Evolutionary conservation across 2,888 invertebrate genomes (phyloP), one percentile per base, ranked within the genome.

Genomic region (Toxonevra muliebris): DNA sequence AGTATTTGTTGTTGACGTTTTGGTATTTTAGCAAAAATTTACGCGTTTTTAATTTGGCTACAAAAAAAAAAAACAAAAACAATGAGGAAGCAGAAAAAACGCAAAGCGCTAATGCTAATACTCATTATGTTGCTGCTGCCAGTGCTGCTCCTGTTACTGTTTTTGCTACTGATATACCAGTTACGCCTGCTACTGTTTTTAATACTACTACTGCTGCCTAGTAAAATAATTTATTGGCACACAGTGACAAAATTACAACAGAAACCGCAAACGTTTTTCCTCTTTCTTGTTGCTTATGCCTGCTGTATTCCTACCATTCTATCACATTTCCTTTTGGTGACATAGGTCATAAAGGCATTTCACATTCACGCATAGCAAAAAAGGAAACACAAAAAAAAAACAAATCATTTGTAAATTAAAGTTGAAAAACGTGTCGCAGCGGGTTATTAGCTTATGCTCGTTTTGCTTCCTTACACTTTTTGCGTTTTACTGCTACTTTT

Each of bases 351-450:
- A 53, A 53, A 62, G 40, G 52, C 61, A 12, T 52, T 41, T 52
- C 20, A 30, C 30, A 30, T 30, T 30, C 30, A 30, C 30, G 30
- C 30, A 7, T 30, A 30, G 30, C 30, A 2, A 30, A 2, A 30
- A 30, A 7, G 30, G 30, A 30, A 30, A 30, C 30, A 4, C 30
- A 30, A 30, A 30, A 63, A 64, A 30, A 30, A 30, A 63, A 64
- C 57, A 57, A 64, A 57, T 64, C 45, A 64, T 64, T 50, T 57
- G n/a, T 30, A 19, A 50, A 57, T 64, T 64, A 64, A 64, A 64
- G 64, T 57, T 50, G 50, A 41, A 64, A 63, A 64, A 48, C 57
- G 57, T 64, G 64, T 64, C 64, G 15, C 50, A 48, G 20, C 57
- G 40, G 52, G 61, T 61, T 61, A 40, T 40, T 52, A 52, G 61